Percentiles rank a stretch among this genome's conserved stretches.
Evolutionary conservation across 2,797 vertebrate species (phyloP).

Genomic region (Danio tinwini): DNA sequence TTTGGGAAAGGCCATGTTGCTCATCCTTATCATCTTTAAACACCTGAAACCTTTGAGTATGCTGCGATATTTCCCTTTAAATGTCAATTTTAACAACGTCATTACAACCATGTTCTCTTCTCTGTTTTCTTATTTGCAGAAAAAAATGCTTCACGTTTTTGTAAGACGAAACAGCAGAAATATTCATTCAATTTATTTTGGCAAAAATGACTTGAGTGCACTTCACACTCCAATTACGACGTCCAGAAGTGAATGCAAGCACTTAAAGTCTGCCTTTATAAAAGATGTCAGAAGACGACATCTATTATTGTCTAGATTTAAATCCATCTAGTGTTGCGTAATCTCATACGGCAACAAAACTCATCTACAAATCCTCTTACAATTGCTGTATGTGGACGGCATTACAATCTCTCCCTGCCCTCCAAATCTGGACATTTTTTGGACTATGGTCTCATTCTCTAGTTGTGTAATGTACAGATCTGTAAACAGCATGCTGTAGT

Average conservation of each 20-base stretch:
- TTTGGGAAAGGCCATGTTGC: not conserved
- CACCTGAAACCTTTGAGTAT: not conserved
- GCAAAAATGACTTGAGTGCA: not conserved
- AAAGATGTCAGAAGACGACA: not conserved
- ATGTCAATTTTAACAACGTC: not conserved
- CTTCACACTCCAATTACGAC: not conserved
- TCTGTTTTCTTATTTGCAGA: not conserved
- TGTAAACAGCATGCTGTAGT: conserved; percentile 8
- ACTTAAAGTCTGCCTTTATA: not conserved
- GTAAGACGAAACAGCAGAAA: not conserved
- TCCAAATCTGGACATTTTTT: conserved; percentile 32
- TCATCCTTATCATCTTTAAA: not conserved
- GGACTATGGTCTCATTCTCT: conserved; percentile 40
- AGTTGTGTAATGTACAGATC: conserved; percentile 24
- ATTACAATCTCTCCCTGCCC: conserved; percentile 24
- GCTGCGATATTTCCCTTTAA: not conserved
- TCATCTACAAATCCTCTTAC: conserved; percentile 52
- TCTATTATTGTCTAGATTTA: conserved; percentile 11
- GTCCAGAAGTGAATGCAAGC: not conserved
- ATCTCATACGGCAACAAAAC: conserved; percentile 42
- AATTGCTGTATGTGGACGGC: conserved; percentile 16
- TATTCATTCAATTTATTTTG: not conserved
- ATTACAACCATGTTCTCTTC: not conserved
- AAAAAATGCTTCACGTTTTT: not conserved
- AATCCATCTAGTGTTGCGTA: conserved; percentile 35